Base-by-base conservation (phyloP, 2,888 invertebrate genomes). In the Norana najaformis region DNA sequence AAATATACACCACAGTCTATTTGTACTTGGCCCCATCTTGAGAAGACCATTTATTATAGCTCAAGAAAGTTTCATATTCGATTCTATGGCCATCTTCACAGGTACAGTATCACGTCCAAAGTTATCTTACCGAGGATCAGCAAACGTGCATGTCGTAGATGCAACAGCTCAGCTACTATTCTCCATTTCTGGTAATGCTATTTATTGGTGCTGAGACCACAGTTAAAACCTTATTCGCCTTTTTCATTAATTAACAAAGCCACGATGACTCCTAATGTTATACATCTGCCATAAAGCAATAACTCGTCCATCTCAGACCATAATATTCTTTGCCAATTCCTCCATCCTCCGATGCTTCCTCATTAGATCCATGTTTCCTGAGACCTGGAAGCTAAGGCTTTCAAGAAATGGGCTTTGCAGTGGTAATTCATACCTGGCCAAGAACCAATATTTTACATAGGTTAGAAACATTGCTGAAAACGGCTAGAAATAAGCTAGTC, bases 201-300 rank as follows among this genome's bases (percentile, higher is more conserved):
- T 69, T 69, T 69, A 69, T 69, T n/a, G 69, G 69, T 69, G 69
- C 69, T n/a, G 69, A 69, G n/a, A 23, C 69, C 69, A n/a, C n/a
- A 69, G 4, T 69, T 30, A 47, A 69, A 69, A 69, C 8, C 69
- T n/a, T 69, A 69, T 69, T n/a, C 13, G n/a, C 11, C n/a, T n/a
- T 69, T 69, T n/a, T 69, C 16, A n/a, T 69, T 69, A 69, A 69
- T 69, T n/a, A 69, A 69, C 30, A 69, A 69, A 30, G 69, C 69
- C 30, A 69, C 4, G n/a, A 69, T 30, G 69, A 69, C 20, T n/a
- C 69, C 69, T 69, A 69, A 69, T 69, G n/a, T 69, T 30, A 69
- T 69, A 69, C 69, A 69, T 30, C 8, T 5, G 69, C 69, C 69
- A 69, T 69, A 69, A 69, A 69, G n/a, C 69, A n/a, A n/a, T n/a